phyloP scores from a whole-genome alignment of 2,888 invertebrate species.

The Thereva unica region DNA sequence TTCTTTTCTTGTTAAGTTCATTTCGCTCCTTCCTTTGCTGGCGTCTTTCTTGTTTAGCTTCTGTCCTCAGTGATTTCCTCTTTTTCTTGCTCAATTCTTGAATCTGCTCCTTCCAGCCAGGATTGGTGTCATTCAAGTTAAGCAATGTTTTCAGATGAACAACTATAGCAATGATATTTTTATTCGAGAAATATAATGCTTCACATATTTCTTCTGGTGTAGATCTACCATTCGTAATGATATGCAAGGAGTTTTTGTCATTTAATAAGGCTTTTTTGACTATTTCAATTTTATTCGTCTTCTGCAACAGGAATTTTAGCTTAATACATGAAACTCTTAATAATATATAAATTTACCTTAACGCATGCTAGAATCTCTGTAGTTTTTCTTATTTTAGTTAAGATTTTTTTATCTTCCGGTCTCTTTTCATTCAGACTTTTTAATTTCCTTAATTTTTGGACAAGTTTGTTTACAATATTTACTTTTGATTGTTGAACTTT shows the following conservation, averaged over 20 bases:
- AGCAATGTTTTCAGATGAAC: conserved; percentile 45
- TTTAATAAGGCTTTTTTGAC: conserved; percentile 49
- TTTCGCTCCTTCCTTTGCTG: conserved; percentile 43
- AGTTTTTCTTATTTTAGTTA: not conserved
- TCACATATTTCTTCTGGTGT: conserved; percentile 51
- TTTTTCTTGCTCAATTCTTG: conserved; percentile 49
- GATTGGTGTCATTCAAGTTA: conserved; percentile 44
- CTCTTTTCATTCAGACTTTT: conserved; percentile 3
- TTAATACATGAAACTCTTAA: not conserved
- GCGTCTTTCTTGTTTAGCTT: conserved; percentile 36
- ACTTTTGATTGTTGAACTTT: conserved; percentile 50
- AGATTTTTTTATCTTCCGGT: conserved; percentile 5
- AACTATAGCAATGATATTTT: conserved; percentile 47
- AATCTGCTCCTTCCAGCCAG: conserved; percentile 50
- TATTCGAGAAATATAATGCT: conserved; percentile 51
- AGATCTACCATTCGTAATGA: conserved; percentile 51
- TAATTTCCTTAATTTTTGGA: conserved; percentile 41
- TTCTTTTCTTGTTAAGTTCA: conserved; percentile 46
- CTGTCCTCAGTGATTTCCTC: conserved; percentile 21
- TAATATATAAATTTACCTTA: conserved; percentile 8
- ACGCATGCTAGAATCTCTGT: conserved; percentile 5
- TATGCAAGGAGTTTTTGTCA: conserved; percentile 46
- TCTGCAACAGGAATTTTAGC: conserved; percentile 42
- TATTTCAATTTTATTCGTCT: conserved; percentile 49
- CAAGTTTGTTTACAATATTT: conserved; percentile 52